Conservation (phyloP, 2,797 vertebrate species). For the Trichosurus vulpecula region DNA sequence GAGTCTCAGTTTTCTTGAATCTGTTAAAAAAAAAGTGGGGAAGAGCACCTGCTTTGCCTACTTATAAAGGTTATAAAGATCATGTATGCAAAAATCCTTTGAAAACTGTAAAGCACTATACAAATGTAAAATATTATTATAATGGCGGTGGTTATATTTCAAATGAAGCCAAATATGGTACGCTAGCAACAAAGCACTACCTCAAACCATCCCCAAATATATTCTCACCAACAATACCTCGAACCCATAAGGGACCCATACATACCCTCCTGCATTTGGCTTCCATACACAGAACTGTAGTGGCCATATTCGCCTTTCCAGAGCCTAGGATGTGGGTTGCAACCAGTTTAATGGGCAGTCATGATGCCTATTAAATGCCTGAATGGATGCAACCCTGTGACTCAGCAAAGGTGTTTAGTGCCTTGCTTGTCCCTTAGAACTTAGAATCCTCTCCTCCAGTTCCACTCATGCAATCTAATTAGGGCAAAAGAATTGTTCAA, state of each 20-base stretch:
- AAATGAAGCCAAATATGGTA: neutral
- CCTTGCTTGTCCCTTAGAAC: neutral
- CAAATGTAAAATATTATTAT: neutral
- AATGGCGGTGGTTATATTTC: neutral
- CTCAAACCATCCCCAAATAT: neutral
- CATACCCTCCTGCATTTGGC: neutral
- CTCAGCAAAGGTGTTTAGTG: neutral
- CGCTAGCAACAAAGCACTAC: neutral
- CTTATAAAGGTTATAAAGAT: neutral
- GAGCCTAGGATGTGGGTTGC: accelerated
- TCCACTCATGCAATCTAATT: conserved; percentile 77
- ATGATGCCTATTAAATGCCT: neutral
- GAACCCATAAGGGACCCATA: neutral
- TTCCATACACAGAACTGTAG: neutral
- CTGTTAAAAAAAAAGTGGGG: neutral
- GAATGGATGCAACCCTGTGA: neutral
- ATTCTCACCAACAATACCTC: neutral
- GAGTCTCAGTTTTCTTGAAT: neutral
- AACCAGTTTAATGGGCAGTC: neutral
- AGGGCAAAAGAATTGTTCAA: conserved; percentile 82
- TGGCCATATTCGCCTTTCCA: neutral
- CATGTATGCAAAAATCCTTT: too few species aligned
- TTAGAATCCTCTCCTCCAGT: neutral
- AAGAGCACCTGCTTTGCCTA: neutral
- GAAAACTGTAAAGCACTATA: neutral